Base-by-base conservation (phyloP, 2,888 invertebrate species). In the Macaria notata region DNA sequence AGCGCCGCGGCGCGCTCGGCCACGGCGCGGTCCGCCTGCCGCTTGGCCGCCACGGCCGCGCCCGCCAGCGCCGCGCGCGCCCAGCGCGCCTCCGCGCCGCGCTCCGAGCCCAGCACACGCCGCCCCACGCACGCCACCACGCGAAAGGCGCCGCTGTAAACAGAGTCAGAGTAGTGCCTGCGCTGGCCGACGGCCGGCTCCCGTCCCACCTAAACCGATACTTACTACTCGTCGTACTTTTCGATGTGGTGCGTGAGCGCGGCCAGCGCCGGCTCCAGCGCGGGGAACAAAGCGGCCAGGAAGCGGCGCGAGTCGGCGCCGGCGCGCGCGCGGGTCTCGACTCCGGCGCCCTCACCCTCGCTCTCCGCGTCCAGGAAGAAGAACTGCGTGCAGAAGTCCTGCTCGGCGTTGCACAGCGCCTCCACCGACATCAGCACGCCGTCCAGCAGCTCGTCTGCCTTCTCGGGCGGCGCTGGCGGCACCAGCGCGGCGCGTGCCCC, bases 331-430 rank as follows among this genome's bases (percentile, higher is more conserved):
- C 76, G 70, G 31, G 72, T 59, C 59, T 72, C 77, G 36, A 75
- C 74, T 61, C 75, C 77, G 19, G 45, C 48, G 41, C 50, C 54
- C 4, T 42, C 8, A 9, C 46, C 36, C 49, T 30, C 54, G 31
- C 56, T 8, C 53, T 54, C 89, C 5, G 77, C 93, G 74, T 95
- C 95, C 70, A 98, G 92, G 83, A 97, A 96, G 82, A 99, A 98
- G 90, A 99, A 99, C 61, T 94, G 93, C 19, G 96, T 94, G 81
- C 98, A 98, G 86, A 99, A 99, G 68, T 97, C 96, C 87, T 99
- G 98, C 83, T 99, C 99, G 31, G 97, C 96, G 65, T 98, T 93
- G 78, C 98, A 98, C 54, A 98, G 95, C 3, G 96, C 96, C 79
- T 98, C 98, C 64, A 99, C 92, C 77, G 98, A 95, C 9, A 95